Conservation (phyloP, 1,140 invertebrate species). For the Lepidostoma basale region DNA sequence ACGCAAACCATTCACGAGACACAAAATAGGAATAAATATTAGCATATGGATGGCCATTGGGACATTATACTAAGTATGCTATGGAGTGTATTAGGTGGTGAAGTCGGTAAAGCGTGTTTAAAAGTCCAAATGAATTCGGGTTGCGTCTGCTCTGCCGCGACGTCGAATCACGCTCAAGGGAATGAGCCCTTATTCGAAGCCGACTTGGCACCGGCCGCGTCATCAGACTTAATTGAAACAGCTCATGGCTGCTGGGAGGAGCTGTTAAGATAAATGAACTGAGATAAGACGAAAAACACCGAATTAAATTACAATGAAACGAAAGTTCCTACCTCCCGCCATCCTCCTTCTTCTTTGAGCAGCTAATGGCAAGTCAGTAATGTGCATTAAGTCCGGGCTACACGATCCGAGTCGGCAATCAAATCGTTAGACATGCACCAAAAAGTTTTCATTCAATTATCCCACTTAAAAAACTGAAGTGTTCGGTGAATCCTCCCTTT, state of each 20-base stretch:
- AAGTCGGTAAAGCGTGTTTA: no score
- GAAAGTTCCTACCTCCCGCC: conserved; percentile 38
- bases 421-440: conserved; percentile 10
- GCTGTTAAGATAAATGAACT: conserved; percentile 45
- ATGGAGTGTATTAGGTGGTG: no score
- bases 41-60: no score
- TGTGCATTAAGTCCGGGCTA: conserved; percentile 31
- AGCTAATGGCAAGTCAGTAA: conserved; percentile 36
- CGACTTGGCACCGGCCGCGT: conserved; percentile 22
- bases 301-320: conserved; percentile 47
- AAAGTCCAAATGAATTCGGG: no score
- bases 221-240: conserved; percentile 45
- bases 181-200: no score
- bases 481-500: not conserved
- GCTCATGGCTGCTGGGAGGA: conserved; percentile 24
- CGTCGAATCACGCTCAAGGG: no score
- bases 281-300: conserved; percentile 46
- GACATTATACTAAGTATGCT: no score
- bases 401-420: not conserved
- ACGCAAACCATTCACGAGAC: no score
- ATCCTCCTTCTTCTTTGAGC: not conserved
- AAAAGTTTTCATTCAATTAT: not conserved
- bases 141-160: no score
- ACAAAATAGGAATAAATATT: no score
- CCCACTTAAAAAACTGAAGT: not conserved